These are phyloP conservation scores for Apoda limacodes DNA, from an alignment of 2,888 invertebrate species.

Conservation along the genomic window DNA sequence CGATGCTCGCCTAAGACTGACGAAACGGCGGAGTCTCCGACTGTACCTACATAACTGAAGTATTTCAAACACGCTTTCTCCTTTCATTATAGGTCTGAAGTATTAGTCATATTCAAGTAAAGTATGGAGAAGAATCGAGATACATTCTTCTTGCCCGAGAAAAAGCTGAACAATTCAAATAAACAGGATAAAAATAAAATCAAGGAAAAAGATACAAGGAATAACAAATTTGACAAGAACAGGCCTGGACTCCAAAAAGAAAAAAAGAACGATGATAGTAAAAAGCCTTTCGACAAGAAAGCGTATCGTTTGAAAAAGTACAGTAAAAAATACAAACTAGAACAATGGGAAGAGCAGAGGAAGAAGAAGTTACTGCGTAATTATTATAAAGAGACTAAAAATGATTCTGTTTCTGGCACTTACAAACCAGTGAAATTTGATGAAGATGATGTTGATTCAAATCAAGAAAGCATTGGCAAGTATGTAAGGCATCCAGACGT, in stretches of 20 bases:
- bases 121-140: constrained; percentile 49
- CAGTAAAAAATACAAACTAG: constrained; percentile 76
- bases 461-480: constrained; percentile 29
- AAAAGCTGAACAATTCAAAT: constrained; percentile 26
- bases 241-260: constrained; percentile 22
- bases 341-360: constrained; percentile 75
- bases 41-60: too few relatives aligned
- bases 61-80: constrained; percentile 62
- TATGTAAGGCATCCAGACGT: constrained; percentile 57
- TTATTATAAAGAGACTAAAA: constrained; percentile 68
- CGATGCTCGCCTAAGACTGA: too few relatives aligned
- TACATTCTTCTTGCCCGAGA: constrained; percentile 41
- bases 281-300: constrained; percentile 76
- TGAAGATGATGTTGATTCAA: constrained; percentile 41
- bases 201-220: constrained; percentile 26
- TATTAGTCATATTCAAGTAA: constrained; percentile 13
- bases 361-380: constrained; percentile 67
- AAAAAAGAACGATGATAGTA: constrained; percentile 26
- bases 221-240: constrained; percentile 38
- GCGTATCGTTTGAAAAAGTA: constrained; percentile 75
- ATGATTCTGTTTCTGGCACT: constrained; percentile 47
- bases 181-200: constrained; percentile 12
- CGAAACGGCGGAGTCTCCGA: too few relatives aligned
- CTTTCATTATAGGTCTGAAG: constrained; percentile 60
- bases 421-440: constrained; percentile 66